These are phyloP conservation scores for Unio pictorum DNA, from an alignment of 2,888 invertebrate species.

Conservation along the genomic window DNA sequence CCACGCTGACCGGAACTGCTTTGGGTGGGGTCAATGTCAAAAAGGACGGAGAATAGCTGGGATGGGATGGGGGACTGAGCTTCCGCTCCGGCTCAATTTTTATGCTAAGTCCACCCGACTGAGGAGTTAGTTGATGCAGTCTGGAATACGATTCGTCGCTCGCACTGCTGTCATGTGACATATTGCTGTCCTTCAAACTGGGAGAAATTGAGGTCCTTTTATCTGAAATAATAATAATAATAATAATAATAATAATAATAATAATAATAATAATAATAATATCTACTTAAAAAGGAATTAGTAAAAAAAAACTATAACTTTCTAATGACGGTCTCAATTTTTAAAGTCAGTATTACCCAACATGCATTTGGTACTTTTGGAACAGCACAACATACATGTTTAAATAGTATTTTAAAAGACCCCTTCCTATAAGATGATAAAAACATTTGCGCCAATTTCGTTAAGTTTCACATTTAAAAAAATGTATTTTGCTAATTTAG, in stretches of 20 bases:
- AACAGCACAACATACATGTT: too few relatives aligned
- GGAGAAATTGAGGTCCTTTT: conserved; percentile 29
- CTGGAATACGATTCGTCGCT: conserved; percentile 25
- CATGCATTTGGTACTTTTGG: too few relatives aligned
- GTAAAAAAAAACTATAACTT: neutral
- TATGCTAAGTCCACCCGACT: conserved; percentile 15
- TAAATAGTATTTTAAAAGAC: too few relatives aligned
- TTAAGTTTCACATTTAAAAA: too few relatives aligned
- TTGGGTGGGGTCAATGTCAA: conserved; percentile 33
- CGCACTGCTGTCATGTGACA: conserved; percentile 15
- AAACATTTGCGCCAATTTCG: too few relatives aligned
- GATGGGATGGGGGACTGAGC: conserved; percentile 2
- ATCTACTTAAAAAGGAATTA: neutral
- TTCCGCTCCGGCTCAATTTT: conserved; percentile 23
- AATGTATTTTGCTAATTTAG: too few relatives aligned
- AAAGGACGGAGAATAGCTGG: conserved; percentile 22
- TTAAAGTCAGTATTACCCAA: too few relatives aligned
- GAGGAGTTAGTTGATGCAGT: conserved; percentile 30
- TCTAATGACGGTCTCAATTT: too few relatives aligned
- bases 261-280: neutral
- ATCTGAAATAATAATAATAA: conserved; percentile 11
- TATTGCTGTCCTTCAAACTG: conserved; percentile 12
- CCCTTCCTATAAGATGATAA: too few relatives aligned
- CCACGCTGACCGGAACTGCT: conserved; percentile 23
- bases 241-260: neutral